Percentiles rank a stretch among this genome's conserved stretches.
phyloP scores from a whole-genome alignment of 2,888 invertebrate genomes.

The Agrochola macilenta region DNA sequence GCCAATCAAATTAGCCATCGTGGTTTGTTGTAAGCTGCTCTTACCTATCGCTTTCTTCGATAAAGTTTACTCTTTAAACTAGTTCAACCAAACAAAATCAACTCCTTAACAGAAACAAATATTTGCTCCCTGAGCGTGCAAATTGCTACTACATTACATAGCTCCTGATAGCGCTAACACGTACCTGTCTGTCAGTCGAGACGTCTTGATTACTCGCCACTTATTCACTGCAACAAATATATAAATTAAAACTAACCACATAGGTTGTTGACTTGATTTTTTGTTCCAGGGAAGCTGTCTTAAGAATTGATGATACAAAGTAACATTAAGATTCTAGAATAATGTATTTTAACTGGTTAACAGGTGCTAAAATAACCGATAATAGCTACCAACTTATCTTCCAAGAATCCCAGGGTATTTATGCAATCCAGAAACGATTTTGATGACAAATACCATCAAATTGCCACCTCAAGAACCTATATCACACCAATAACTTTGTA shows the following conservation, averaged over 20 bases:
- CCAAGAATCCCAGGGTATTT: not conserved
- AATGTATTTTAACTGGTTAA: too few species aligned
- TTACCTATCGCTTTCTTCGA: not conserved
- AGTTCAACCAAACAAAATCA: constrained; percentile 46
- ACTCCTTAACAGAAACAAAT: constrained; percentile 56
- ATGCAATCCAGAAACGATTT: not conserved
- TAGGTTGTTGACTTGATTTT: not conserved
- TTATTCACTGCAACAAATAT: constrained; percentile 23
- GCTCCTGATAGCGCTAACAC: constrained; percentile 60
- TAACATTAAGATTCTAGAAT: not conserved
- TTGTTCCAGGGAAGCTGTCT: not conserved
- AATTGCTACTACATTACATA: constrained; percentile 55
- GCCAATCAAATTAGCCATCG: not conserved
- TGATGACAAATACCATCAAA: constrained; percentile 9
- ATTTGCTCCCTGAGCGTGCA: constrained; percentile 49
- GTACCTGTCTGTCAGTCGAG: constrained; percentile 52
- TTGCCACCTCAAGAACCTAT: not conserved
- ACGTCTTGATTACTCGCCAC: constrained; percentile 64
- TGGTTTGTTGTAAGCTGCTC: not conserved
- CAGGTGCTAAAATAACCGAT: not conserved
- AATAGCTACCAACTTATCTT: not conserved
- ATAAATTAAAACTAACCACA: constrained; percentile 26
- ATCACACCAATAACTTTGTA: constrained; percentile 3
- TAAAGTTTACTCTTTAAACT: constrained; percentile 33
- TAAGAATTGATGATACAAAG: constrained; percentile 1